phyloP scores from a whole-genome alignment of 2,797 vertebrate species.

The Artibeus lituratus region DNA sequence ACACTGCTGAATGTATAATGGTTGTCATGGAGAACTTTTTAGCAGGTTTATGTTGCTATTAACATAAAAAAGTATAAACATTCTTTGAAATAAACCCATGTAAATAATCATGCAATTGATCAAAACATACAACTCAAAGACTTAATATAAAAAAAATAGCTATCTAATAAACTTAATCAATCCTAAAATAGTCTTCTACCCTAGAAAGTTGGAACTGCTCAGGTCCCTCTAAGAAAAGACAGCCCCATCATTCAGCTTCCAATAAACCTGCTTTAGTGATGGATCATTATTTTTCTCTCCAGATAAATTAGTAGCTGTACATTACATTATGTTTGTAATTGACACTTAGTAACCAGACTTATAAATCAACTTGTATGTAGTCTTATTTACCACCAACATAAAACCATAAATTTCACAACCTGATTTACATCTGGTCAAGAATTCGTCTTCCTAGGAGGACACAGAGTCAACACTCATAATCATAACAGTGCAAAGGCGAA shows the following conservation, averaged over 20 bases:
- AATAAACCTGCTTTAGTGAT: slow-evolving; percentile 13
- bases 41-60: slow-evolving; percentile 8
- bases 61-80: not conserved
- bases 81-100: slow-evolving; percentile 47
- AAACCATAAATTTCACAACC: slow-evolving; percentile 20
- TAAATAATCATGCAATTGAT: slow-evolving; percentile 38
- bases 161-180: slow-evolving; percentile 35
- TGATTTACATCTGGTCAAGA: slow-evolving; percentile 25
- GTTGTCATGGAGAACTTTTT: not conserved
- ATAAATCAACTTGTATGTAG: slow-evolving; percentile 9
- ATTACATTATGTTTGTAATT: not conserved
- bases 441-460: slow-evolving; percentile 25
- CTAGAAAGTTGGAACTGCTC: not conserved
- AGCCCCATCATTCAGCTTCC: slow-evolving; percentile 16
- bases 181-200: not conserved
- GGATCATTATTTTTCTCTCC: not conserved
- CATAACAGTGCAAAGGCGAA: slow-evolving; percentile 8
- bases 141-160: slow-evolving; percentile 37
- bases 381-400: slow-evolving; percentile 47
- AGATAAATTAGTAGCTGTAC: not conserved
- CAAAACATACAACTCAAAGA: slow-evolving; percentile 17
- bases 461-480: not conserved
- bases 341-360: slow-evolving; percentile 22
- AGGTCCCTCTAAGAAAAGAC: not conserved
- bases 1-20: not conserved